Evolutionary conservation across 2,113 vertebrate species (phyloP).

Genomic region (Phylloscopus whistleri): DNA sequence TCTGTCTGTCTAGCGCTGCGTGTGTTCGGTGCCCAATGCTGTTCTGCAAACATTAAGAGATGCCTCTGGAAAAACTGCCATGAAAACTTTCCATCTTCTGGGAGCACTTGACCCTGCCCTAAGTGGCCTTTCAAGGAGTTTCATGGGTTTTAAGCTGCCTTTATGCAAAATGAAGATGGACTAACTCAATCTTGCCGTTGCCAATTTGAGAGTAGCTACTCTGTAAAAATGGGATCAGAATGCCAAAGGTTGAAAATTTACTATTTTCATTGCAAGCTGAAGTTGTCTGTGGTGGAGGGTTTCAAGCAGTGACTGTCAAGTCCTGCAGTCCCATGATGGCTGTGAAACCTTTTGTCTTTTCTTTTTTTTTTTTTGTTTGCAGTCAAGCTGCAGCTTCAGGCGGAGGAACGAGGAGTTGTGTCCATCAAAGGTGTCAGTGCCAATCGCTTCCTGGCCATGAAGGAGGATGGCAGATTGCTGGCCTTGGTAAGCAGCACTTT

Average conservation of each 20-base stretch:
- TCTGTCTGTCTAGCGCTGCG: not conserved
- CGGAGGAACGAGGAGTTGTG: conserved; percentile 91
- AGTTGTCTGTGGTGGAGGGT: not conserved
- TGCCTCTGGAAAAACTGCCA: rapidly evolving
- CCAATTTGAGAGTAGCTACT: not conserved
- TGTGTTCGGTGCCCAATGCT: rapidly evolving
- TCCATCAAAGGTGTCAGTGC: conserved; percentile 92
- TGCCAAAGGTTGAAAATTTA: not conserved
- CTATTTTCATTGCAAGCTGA: not conserved
- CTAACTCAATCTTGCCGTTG: rapidly evolving
- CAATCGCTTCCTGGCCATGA: conserved; percentile 96
- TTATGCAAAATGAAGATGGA: not conserved
- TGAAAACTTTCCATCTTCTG: not conserved
- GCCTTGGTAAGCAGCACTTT: conserved; percentile 81
- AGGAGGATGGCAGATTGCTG: conserved; percentile 88
- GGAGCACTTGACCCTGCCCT: rapidly evolving
- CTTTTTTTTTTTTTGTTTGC: not conserved
- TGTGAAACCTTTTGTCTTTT: not conserved
- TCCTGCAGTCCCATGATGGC: not conserved
- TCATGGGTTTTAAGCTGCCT: not conserved
- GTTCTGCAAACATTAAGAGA: not conserved
- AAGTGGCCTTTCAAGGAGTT: not conserved
- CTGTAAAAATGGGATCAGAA: not conserved
- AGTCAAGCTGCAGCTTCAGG: conserved; percentile 96
- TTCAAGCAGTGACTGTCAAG: not conserved